These are phyloP conservation scores for Formicarius rufipectus DNA, from an alignment of 2,113 vertebrate genomes.

Conservation along the genomic window DNA sequence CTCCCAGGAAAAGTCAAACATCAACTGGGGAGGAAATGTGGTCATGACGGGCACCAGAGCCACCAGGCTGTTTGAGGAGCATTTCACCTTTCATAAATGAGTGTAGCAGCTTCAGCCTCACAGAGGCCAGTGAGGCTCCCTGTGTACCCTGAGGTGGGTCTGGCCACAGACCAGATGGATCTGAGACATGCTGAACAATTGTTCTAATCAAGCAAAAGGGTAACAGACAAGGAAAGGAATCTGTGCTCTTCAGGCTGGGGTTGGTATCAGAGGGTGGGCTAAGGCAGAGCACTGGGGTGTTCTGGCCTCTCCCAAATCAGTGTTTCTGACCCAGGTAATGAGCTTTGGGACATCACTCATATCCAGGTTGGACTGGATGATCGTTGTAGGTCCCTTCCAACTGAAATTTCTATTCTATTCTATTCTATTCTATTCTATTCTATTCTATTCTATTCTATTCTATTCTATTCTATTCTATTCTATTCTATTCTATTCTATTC, in stretches of 20 bases:
- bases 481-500: not conserved
- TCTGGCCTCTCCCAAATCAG: not conserved
- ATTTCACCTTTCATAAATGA: not conserved
- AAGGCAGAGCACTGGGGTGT: not conserved
- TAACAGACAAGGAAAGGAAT: not conserved
- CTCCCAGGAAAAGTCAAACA: not conserved
- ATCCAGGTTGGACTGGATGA: not conserved
- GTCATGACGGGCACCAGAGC: not conserved
- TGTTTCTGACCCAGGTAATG: not conserved
- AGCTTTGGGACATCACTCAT: not conserved
- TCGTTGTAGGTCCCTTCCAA: not conserved
- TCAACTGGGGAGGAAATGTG: not conserved
- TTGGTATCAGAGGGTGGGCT: not conserved
- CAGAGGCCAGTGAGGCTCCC: not conserved
- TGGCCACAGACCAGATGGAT: not conserved
- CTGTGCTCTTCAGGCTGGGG: not conserved
- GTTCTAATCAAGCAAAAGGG: not conserved
- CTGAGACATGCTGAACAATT: not conserved
- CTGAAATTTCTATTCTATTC: too few relatives aligned
- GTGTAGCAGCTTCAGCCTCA: not conserved
- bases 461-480: too few relatives aligned
- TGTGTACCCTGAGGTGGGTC: fast-evolving
- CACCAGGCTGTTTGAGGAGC: not conserved
- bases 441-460: not conserved
- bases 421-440: not conserved